Percentiles rank a stretch among this genome's conserved stretches.
Evolutionary conservation across 2,888 invertebrate species (phyloP).

Genomic region (Heliothis peltigera): DNA sequence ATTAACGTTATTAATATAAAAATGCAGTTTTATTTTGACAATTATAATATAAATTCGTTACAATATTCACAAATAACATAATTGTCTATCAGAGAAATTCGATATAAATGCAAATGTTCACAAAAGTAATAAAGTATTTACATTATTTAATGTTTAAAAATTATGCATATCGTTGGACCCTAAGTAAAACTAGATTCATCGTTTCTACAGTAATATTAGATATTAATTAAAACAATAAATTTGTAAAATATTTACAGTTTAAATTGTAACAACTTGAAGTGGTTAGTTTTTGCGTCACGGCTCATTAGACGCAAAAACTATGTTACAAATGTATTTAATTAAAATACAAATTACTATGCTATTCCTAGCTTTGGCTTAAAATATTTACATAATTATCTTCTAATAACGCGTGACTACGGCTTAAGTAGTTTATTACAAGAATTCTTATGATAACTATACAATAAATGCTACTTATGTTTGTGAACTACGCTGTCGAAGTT

Average conservation of each 20-base stretch:
- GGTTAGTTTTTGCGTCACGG: conserved; percentile 79
- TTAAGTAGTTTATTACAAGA: conserved; percentile 21
- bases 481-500: conserved; percentile 51
- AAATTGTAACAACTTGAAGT: conserved; percentile 51
- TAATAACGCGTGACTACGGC: conserved; percentile 42
- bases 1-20: conserved; percentile 44
- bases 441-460: conserved; percentile 12
- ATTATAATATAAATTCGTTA: conserved; percentile 56
- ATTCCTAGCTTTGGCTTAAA: conserved; percentile 42
- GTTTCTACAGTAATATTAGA: conserved; percentile 29
- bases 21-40: conserved; percentile 40
- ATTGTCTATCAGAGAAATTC: conserved; percentile 29
- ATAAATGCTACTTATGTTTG: conserved; percentile 40
- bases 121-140: conserved; percentile 45
- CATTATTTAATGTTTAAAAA: conserved; percentile 38
- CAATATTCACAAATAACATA: conserved; percentile 41
- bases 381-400: conserved; percentile 34
- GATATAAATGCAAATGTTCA: conserved; percentile 54
- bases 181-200: conserved; percentile 64
- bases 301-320: conserved; percentile 85
- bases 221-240: conserved; percentile 3
- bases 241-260: conserved; percentile 38
- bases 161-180: conserved; percentile 69
- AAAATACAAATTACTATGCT: conserved; percentile 19
- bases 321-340: conserved; percentile 32